Percentiles rank a stretch among this genome's conserved stretches.
Evolutionary conservation across 2,797 vertebrate genomes (phyloP).

Genomic region (Artibeus lituratus): DNA sequence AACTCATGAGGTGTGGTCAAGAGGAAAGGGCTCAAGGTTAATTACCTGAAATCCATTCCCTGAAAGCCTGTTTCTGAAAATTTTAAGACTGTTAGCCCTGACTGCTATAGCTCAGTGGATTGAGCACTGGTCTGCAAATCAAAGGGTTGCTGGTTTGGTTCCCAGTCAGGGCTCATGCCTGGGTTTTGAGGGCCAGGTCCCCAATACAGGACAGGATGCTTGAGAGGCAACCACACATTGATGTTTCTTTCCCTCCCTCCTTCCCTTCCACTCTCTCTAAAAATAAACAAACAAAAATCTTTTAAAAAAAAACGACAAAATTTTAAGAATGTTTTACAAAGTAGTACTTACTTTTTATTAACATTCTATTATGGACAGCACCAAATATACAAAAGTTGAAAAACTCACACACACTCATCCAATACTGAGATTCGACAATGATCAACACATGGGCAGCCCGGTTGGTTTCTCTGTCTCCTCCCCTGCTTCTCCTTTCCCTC

Average conservation of each 20-base stretch:
- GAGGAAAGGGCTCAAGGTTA: background rate
- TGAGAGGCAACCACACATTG: too few relatives aligned
- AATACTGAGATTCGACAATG: background rate
- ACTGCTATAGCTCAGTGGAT: too few relatives aligned
- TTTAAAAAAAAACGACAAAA: too few relatives aligned
- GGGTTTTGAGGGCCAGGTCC: too few relatives aligned
- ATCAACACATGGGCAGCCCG: rapidly evolving
- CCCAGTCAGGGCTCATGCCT: too few relatives aligned
- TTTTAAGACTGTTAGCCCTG: background rate
- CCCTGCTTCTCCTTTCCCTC: too few relatives aligned
- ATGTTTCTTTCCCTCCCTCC: too few relatives aligned
- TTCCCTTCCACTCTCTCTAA: too few relatives aligned
- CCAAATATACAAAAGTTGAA: background rate
- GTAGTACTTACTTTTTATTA: background rate
- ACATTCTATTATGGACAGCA: background rate
- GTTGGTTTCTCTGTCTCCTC: background rate
- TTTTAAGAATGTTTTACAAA: background rate
- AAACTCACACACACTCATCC: background rate
- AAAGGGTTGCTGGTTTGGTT: too few relatives aligned
- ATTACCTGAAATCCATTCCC: background rate
- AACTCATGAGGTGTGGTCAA: background rate
- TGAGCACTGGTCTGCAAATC: too few relatives aligned
- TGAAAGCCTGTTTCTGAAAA: background rate
- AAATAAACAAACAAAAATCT: too few relatives aligned
- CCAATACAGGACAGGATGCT: too few relatives aligned